Percentiles rank a stretch among this genome's conserved stretches.
These are phyloP conservation scores for Verasper variegatus DNA, from an alignment of 2,113 vertebrate species.

Conservation along the genomic window DNA sequence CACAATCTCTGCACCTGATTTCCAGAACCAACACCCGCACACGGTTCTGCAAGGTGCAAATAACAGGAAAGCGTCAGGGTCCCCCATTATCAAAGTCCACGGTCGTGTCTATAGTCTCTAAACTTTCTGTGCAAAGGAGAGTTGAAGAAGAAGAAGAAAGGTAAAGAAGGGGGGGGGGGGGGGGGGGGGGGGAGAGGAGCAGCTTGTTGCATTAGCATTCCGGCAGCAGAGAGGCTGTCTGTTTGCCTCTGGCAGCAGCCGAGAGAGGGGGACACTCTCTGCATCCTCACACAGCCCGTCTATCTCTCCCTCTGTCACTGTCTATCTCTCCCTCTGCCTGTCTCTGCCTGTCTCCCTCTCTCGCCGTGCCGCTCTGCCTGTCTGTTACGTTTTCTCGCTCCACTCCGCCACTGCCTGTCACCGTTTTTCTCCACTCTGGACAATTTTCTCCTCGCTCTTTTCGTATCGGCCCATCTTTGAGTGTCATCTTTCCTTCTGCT, in stretches of 20 bases:
- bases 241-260: slow-evolving; percentile 83
- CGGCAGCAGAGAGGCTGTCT: slow-evolving; percentile 79
- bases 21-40: neutral
- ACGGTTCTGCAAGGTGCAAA: slow-evolving; percentile 31
- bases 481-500: slow-evolving; percentile 55
- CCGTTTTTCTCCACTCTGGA: slow-evolving; percentile 69
- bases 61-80: slow-evolving; percentile 46
- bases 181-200: slow-evolving; percentile 49
- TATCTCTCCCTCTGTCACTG: slow-evolving; percentile 78
- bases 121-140: slow-evolving; percentile 75
- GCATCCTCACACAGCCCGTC: slow-evolving; percentile 81
- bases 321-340: slow-evolving; percentile 75
- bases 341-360: slow-evolving; percentile 59
- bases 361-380: slow-evolving; percentile 44
- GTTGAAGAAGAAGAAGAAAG: slow-evolving; percentile 76
- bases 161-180: slow-evolving; percentile 64
- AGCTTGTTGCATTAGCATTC: slow-evolving; percentile 84
- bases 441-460: slow-evolving; percentile 51
- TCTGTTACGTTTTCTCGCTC: slow-evolving; percentile 62
- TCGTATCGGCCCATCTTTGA: slow-evolving; percentile 48
- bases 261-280: slow-evolving; percentile 81
- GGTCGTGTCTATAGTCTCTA: slow-evolving; percentile 62
- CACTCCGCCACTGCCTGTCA: slow-evolving; percentile 62
- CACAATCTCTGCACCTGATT: neutral
- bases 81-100: slow-evolving; percentile 73